Conservation (phyloP, 2,113 vertebrate species). For the Chrysemys picta region DNA sequence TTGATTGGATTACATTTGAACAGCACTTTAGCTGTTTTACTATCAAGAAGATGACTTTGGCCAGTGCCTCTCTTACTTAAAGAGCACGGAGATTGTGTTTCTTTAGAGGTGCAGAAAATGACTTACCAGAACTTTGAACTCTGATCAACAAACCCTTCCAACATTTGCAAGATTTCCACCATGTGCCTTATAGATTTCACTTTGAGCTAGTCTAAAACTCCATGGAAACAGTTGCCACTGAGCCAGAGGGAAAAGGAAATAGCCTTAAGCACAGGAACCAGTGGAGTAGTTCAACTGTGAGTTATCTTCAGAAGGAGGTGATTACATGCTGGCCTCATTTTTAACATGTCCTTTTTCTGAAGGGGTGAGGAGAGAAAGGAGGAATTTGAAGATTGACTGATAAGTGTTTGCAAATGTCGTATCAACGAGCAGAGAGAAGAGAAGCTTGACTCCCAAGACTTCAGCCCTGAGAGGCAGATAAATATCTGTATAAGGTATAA, state of each 20-base stretch:
- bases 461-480: not conserved
- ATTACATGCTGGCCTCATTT: constrained; percentile 54
- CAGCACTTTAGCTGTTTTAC: not conserved
- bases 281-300: constrained; percentile 46
- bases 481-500: not conserved
- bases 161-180: not conserved
- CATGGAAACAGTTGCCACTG: not conserved
- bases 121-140: constrained; percentile 2
- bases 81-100: not conserved
- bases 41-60: not conserved
- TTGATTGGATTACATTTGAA: constrained; percentile 20
- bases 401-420: not conserved
- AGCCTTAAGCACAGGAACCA: not conserved
- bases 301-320: constrained; percentile 47
- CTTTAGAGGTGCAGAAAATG: not conserved
- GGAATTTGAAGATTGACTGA: fast-evolving
- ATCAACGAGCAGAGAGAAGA: not conserved
- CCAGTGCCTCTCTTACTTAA: not conserved
- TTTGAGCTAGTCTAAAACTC: not conserved
- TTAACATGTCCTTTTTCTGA: not conserved
- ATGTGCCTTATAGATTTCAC: not conserved
- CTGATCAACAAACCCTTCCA: not conserved
- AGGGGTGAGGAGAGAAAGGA: not conserved
- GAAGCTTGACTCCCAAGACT: not conserved
- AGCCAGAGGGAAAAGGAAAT: constrained; percentile 43